Evolutionary conservation across 2,113 vertebrate genomes (phyloP).

Genomic region (Paralichthys olivaceus): DNA sequence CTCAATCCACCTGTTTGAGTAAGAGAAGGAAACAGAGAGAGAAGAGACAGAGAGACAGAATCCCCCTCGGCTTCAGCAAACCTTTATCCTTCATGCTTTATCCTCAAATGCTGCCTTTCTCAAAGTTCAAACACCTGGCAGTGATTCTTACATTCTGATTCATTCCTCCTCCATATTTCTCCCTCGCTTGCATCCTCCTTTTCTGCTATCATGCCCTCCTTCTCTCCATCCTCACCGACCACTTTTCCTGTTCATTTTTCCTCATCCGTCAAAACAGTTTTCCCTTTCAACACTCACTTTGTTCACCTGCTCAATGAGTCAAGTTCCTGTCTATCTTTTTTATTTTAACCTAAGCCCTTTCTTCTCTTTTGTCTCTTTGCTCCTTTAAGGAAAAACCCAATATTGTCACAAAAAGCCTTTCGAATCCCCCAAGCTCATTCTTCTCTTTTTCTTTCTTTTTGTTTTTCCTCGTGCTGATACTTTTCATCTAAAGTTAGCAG

Average conservation of each 20-base stretch:
- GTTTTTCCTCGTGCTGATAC: not conserved
- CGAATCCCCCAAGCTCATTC: slow-evolving; percentile 6
- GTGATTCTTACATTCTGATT: slow-evolving; percentile 63
- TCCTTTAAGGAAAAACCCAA: slow-evolving; percentile 13
- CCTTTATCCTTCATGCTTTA: slow-evolving; percentile 69
- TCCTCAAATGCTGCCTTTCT: slow-evolving; percentile 62
- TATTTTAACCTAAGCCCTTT: slow-evolving; percentile 22
- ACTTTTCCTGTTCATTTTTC: not conserved
- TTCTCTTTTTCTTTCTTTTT: not conserved
- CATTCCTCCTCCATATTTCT: slow-evolving; percentile 50
- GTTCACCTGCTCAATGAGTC: slow-evolving; percentile 17
- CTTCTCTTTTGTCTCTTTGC: not conserved
- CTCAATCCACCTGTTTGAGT: not conserved
- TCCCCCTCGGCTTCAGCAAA: slow-evolving; percentile 64
- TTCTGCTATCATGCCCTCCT: slow-evolving; percentile 5
- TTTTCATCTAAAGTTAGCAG: slow-evolving; percentile 54
- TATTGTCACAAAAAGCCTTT: slow-evolving; percentile 16
- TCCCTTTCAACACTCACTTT: not conserved
- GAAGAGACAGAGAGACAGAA: slow-evolving; percentile 39
- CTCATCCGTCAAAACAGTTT: slow-evolving; percentile 1
- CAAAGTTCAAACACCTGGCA: slow-evolving; percentile 75
- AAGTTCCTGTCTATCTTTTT: slow-evolving; percentile 5
- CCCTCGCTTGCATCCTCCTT: slow-evolving; percentile 15
- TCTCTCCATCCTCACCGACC: slow-evolving; percentile 10
- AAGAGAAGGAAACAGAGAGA: not conserved